Evolutionary conservation across 2,888 invertebrate genomes (phyloP), one percentile per base, ranked within the genome.

Genomic region (Oxystoma pomonae): DNA sequence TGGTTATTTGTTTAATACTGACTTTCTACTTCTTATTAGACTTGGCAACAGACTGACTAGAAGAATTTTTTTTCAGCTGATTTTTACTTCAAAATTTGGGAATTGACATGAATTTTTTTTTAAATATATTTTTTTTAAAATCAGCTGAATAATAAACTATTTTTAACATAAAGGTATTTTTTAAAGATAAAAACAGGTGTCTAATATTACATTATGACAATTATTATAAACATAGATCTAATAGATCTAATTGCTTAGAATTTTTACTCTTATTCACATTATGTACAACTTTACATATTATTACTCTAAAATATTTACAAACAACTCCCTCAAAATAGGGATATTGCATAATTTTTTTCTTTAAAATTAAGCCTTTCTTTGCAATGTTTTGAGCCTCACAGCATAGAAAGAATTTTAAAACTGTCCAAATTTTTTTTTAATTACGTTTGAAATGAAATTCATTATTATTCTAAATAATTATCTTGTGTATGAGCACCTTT

Each of bases 211-310:
- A 73, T 71, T 71, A 70, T 65, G 57, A 55, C 21, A 71, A 68
- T 73, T 74, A 75, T 67, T 76, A 75, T 74, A 75, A 74, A 75
- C 67, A 65, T 74, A 74, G 35, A 35, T 35, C 75, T 76, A 76
- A n/a, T 76, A 75, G 72, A 70, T 71, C 75, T 76, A 76, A 73
- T 76, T 61, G 56, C 58, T 64, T 78, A 79, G 74, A 77, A 78
- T 71, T 71, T 75, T 75, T 73, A 72, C 78, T 78, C 77, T 78
- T 78, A 78, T 78, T 68, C 80, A 79, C 79, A 80, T 62, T 77
- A 77, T 78, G 71, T 77, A 77, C 77, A 35, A 53, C n/a, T 16
- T 53, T 53, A 53, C 53, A 53, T 9, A 53, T 17, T n/a, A n/a
- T n/a, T 53, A 17, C 17, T n/a, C 19, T 53, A 53, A 35, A 53